Base-by-base conservation (phyloP, 2,797 vertebrate genomes). In the Melanotaenia maccullochi region DNA sequence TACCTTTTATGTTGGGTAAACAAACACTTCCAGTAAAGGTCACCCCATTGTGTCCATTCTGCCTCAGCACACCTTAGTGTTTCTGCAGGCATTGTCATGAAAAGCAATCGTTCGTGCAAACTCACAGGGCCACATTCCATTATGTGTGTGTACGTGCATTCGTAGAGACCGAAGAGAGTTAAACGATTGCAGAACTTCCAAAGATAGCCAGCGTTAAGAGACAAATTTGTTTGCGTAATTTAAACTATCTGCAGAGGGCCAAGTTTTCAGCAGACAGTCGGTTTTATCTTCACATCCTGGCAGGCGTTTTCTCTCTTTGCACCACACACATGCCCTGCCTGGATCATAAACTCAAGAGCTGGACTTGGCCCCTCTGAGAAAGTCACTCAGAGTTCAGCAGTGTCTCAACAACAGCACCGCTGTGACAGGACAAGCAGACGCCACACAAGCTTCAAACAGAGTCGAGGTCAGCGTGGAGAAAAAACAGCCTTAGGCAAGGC, bases 341-440 rank as follows among this genome's bases (percentile, higher is more conserved):
- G 66, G 67, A 79, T 87, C 80, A 63, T 88, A 84, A 90, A 91
- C 79, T 76, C 60, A 42, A 33, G 65, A 70, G 67, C 73, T 76
- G 75, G 81, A 80, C 79, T 74, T 80, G 64, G 84, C 79, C 81
- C 75, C 60, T 66, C 33, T 55, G 58, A 73, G 76, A 74, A 81
- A 84, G 87, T 92, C 88, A 84, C 68, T 3, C 69, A 65, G 87
- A 92, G 90, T 86, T 90, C 85, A 92, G 66, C 64, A 4, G 62
- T 71, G 86, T 86, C 86, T 84, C 74, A 87, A 89, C 83, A 87
- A 84, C 84, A 68, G 73, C 5, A 38, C 78, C 58, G 78, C 78
- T 77, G 83, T 81, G 84, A 85, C 76, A 78, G 42, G 69, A 70
- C 78, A 76, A 72, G 72, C 76, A 70, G 83, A 80, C 82, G 24